Conservation (phyloP, 2,797 vertebrate genomes). For the Moxostoma hubbsi region DNA sequence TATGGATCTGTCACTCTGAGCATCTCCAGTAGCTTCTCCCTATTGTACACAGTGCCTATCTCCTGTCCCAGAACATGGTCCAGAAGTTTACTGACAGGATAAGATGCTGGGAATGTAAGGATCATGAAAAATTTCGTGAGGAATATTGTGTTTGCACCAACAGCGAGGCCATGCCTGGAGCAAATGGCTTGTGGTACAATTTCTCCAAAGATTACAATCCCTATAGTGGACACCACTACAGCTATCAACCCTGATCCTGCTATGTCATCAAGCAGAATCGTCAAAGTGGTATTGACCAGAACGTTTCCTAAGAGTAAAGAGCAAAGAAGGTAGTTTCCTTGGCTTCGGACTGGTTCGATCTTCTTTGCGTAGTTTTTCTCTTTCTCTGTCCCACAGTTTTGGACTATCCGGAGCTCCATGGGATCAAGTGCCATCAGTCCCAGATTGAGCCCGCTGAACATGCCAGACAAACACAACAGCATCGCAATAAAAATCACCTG, state of each 20-base stretch:
- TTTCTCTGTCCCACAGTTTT: slow-evolving; percentile 88
- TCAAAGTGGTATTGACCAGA: slow-evolving; percentile 88
- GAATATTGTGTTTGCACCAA: slow-evolving; percentile 88
- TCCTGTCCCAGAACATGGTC: slow-evolving; percentile 88
- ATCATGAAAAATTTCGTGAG: slow-evolving; percentile 91
- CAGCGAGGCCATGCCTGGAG: slow-evolving; percentile 86
- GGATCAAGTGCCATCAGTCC: slow-evolving; percentile 89
- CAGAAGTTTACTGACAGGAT: slow-evolving; percentile 87
- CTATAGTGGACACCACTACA: slow-evolving; percentile 87
- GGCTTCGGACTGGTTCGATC: slow-evolving; percentile 86
- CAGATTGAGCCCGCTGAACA: slow-evolving; percentile 89
- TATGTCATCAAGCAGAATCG: slow-evolving; percentile 87
- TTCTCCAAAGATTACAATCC: slow-evolving; percentile 89
- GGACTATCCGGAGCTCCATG: slow-evolving; percentile 88
- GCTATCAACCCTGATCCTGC: slow-evolving; percentile 87
- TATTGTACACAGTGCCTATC: slow-evolving; percentile 88
- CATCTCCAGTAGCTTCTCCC: slow-evolving; percentile 89
- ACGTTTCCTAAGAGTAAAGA: slow-evolving; percentile 87
- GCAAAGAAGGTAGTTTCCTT: slow-evolving; percentile 89
- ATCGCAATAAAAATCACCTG: slow-evolving; percentile 90
- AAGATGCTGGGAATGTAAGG: slow-evolving; percentile 89
- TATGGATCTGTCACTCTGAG: slow-evolving; percentile 88
- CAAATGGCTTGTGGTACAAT: slow-evolving; percentile 89
- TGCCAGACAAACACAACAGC: slow-evolving; percentile 85
- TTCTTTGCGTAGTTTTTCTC: slow-evolving; percentile 87